Percentiles rank a stretch among this genome's conserved stretches.
Evolutionary conservation across 2,888 invertebrate genomes (phyloP).

Genomic region (Cylloceria caligata): DNA sequence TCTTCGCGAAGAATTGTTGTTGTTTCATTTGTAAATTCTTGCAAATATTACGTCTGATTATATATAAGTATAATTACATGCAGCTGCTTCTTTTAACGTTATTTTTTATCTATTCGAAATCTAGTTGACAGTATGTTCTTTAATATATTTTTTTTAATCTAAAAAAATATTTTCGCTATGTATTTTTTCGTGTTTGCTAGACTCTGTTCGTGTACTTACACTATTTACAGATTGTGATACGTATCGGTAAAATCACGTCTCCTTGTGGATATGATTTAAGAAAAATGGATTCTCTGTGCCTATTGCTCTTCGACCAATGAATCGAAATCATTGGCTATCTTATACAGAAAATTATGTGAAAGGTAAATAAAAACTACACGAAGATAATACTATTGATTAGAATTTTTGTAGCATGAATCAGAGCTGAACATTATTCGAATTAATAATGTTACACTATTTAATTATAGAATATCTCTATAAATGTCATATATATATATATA

Average conservation of each 20-base stretch:
- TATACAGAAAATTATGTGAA: neutral
- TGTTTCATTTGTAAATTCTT: neutral
- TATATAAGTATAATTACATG: neutral
- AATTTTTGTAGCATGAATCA: neutral
- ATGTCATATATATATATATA: no score
- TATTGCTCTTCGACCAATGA: neutral
- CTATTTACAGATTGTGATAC: neutral
- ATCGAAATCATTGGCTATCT: neutral
- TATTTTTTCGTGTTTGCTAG: neutral
- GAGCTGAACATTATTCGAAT: neutral
- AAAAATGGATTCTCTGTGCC: neutral
- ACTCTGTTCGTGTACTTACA: neutral
- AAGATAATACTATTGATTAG: constrained; percentile 11
- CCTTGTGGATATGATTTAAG: neutral
- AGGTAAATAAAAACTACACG: neutral
- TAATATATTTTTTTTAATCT: neutral
- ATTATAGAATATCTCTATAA: neutral
- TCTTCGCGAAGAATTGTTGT: neutral
- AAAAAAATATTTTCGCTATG: neutral
- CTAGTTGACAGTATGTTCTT: no score
- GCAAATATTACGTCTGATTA: neutral
- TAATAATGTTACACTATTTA: neutral
- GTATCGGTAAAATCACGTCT: neutral
- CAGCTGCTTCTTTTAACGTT: neutral
- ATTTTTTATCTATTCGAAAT: neutral